Evolutionary conservation across 2,797 vertebrate species (phyloP).

Genomic region (Ctenosaura bakeri): DNA sequence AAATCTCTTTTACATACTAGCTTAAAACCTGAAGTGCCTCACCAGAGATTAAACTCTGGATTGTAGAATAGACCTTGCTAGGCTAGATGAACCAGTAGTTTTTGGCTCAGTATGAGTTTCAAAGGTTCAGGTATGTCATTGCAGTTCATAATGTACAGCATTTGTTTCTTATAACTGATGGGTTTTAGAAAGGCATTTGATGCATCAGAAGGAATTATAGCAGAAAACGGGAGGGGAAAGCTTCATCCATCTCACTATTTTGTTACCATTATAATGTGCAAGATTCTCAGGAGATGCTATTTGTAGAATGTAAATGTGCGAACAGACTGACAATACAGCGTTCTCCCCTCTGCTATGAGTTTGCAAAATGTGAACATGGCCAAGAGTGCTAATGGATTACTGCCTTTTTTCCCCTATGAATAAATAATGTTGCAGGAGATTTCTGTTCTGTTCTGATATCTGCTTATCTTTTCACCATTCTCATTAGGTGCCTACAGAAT

Average conservation of each 20-base stretch:
- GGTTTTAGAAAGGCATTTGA: neutral
- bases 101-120: neutral
- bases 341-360: constrained; percentile 1
- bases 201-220: neutral
- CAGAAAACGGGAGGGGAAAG: neutral
- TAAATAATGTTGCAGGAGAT: neutral
- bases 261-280: neutral
- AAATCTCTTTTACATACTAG: too few species aligned
- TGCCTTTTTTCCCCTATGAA: neutral
- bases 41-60: neutral
- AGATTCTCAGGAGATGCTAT: neutral
- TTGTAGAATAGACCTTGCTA: neutral
- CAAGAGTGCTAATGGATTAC: neutral
- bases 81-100: neutral
- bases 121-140: neutral
- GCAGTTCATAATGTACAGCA: neutral
- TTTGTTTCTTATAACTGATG: neutral
- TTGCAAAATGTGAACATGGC: neutral
- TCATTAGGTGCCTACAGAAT: constrained; percentile 94
- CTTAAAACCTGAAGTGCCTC: too few species aligned
- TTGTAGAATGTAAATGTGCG: neutral
- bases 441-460: constrained; percentile 42
- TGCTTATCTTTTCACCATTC: constrained; percentile 41
- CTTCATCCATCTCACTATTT: neutral
- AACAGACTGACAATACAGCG: neutral